Evolutionary conservation across 2,113 vertebrate genomes (phyloP).

Genomic region (Pluvialis apricaria): DNA sequence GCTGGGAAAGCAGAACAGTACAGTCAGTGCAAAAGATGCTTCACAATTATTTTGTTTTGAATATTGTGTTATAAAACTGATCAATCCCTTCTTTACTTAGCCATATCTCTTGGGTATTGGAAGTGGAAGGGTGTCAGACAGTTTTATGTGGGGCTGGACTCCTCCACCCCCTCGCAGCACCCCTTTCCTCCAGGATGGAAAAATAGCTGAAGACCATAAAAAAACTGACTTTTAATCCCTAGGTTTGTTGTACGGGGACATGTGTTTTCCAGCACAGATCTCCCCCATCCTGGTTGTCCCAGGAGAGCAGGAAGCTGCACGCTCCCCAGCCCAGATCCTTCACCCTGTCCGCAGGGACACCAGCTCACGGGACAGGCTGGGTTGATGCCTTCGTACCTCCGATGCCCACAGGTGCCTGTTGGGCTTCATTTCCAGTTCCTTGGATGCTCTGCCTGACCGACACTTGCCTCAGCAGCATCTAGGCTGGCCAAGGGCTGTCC

Average conservation of each 20-base stretch:
- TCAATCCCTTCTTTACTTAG: not conserved
- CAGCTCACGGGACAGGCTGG: not conserved
- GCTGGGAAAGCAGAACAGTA: not conserved
- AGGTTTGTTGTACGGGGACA: not conserved
- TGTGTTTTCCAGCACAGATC: not conserved
- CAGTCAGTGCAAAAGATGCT: not conserved
- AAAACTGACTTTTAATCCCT: not conserved
- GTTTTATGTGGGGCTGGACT: not conserved
- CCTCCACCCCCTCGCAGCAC: not conserved
- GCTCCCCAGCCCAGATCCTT: not conserved
- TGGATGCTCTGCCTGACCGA: not conserved
- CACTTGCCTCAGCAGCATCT: not conserved
- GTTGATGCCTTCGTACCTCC: not conserved
- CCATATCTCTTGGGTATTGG: not conserved
- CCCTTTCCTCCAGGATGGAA: not conserved
- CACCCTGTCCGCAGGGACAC: not conserved
- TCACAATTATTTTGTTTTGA: not conserved
- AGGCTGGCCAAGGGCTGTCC: conserved; percentile 19
- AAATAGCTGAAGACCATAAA: not conserved
- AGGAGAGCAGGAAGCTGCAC: not conserved
- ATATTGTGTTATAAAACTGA: not conserved
- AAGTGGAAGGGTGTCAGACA: not conserved
- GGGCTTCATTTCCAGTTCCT: conserved; percentile 36
- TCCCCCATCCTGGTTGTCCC: not conserved
- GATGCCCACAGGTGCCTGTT: not conserved